Percentiles rank a stretch among this genome's conserved stretches.
phyloP scores from a whole-genome alignment of 2,797 vertebrate genomes.

The Acanthis flammea region DNA sequence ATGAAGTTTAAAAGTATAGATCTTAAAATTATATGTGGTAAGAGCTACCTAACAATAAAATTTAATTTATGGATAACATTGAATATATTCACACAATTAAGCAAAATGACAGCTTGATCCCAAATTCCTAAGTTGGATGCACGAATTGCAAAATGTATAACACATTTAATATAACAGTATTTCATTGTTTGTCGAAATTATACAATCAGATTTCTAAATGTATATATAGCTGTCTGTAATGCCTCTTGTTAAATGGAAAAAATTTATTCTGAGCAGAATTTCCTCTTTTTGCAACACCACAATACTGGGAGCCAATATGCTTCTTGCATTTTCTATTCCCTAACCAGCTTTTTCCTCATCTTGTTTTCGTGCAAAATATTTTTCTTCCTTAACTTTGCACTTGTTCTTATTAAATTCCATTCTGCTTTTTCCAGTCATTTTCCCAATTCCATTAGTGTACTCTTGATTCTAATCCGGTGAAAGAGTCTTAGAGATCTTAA shows the following conservation, averaged over 20 bases:
- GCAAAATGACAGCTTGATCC: not conserved
- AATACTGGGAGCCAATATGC: accelerated
- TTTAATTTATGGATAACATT: not conserved
- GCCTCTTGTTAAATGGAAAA: not conserved
- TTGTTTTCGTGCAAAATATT: not conserved
- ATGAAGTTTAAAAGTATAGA: not conserved
- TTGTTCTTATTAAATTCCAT: not conserved
- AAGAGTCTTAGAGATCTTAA: not conserved
- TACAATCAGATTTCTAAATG: not conserved
- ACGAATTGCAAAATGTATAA: not conserved
- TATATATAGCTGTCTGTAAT: not conserved
- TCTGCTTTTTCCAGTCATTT: not conserved
- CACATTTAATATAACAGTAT: not conserved
- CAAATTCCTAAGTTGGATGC: not conserved
- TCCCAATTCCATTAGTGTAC: not conserved
- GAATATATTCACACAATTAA: not conserved
- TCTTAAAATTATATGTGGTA: not conserved
- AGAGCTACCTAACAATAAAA: not conserved
- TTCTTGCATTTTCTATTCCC: not conserved
- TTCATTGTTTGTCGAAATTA: not conserved
- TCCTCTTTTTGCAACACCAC: not conserved
- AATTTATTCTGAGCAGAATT: not conserved
- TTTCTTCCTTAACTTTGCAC: not conserved
- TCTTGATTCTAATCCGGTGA: not conserved
- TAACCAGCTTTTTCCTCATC: not conserved